These are phyloP conservation scores for Tolmerus cingulatus DNA, from an alignment of 2,888 invertebrate genomes.

Conservation along the genomic window DNA sequence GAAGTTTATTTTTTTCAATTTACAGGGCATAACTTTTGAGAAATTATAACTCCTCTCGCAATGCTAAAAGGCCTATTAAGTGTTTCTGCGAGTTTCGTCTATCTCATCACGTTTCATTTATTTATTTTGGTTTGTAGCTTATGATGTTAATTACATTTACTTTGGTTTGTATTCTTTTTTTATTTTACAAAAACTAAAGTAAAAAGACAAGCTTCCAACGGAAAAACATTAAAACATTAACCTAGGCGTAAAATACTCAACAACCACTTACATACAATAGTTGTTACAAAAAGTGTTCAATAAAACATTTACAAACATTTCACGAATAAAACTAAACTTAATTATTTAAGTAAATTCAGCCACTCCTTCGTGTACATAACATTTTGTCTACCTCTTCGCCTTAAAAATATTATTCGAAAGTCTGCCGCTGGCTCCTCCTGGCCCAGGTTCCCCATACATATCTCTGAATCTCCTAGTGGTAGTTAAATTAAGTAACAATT, in stretches of 20 bases:
- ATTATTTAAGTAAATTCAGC: conserved; percentile 40
- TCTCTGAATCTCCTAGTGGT: conserved; percentile 25
- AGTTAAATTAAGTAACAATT: conserved; percentile 42
- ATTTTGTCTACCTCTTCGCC: conserved; percentile 11
- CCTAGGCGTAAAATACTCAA: conserved; percentile 23
- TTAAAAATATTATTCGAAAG: conserved; percentile 38
- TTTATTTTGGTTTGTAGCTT: conserved; percentile 22
- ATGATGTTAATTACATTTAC: conserved; percentile 7
- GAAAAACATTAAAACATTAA: conserved; percentile 6
- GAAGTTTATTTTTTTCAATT: background rate
- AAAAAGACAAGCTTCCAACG: background rate
- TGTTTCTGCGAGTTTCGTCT: background rate
- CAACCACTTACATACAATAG: conserved; percentile 35
- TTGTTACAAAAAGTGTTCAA: conserved; percentile 31
- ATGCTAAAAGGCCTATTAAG: background rate
- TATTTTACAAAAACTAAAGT: conserved; percentile 17
- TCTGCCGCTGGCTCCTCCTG: conserved; percentile 13
- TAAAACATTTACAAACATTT: conserved; percentile 37
- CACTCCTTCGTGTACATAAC: conserved; percentile 33
- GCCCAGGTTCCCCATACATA: conserved; percentile 8
- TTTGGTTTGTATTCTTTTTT: conserved; percentile 15
- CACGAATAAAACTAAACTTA: conserved; percentile 37
- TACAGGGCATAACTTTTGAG: background rate
- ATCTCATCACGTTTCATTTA: conserved; percentile 11
- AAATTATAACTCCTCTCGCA: background rate